phyloP scores from a whole-genome alignment of 2,888 invertebrate species.

The Toxonevra muliebris region DNA sequence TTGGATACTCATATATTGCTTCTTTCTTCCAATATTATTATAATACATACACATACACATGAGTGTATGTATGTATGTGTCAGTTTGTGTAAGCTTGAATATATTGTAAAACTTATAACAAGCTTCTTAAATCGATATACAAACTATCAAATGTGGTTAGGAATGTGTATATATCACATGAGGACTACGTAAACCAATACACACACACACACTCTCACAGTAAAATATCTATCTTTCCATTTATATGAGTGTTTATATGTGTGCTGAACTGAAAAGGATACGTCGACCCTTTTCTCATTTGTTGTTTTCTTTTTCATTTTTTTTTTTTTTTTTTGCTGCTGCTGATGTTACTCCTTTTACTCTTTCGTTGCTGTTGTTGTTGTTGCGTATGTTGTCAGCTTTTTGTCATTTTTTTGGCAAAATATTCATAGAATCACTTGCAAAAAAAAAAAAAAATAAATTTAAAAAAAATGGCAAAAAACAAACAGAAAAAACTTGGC shows the following conservation, averaged over 20 bases:
- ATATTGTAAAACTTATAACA: conserved; percentile 43
- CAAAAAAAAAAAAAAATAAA: conserved; percentile 3
- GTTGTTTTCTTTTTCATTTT: conserved; percentile 25
- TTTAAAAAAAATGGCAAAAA: background rate
- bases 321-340: conserved; percentile 8
- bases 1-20: too few species aligned
- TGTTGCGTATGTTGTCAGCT: conserved; percentile 20
- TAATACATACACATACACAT: conserved; percentile 11
- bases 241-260: conserved; percentile 34
- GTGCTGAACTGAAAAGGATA: conserved; percentile 31
- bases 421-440: conserved; percentile 1
- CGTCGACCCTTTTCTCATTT: conserved; percentile 18
- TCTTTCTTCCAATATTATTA: background rate
- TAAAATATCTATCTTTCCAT: too few species aligned
- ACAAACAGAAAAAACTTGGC: background rate
- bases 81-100: conserved; percentile 36
- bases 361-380: conserved; percentile 16
- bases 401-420: conserved; percentile 19
- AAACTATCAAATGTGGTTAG: background rate
- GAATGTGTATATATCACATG: too few species aligned
- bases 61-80: conserved; percentile 16
- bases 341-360: background rate
- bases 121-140: conserved; percentile 22
- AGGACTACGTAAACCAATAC: too few species aligned
- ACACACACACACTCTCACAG: too few species aligned